phyloP scores from a whole-genome alignment of 92 coral and sea anemone species.

The Umimayanthus chanpuru region DNA sequence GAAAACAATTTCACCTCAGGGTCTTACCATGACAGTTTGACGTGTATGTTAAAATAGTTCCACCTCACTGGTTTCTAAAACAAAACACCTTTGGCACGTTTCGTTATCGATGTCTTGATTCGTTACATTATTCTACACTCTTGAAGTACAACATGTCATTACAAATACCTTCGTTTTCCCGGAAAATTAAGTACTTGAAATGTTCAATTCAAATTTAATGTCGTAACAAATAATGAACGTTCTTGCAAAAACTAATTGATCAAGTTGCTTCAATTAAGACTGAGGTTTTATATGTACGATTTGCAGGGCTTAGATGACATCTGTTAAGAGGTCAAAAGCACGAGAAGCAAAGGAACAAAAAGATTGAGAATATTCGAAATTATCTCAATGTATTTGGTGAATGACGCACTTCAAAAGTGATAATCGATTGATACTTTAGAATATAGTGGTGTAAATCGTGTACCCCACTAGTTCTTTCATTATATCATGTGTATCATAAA shows the following conservation, averaged over 20 bases:
- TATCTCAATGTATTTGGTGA: too few relatives aligned
- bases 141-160: not conserved
- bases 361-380: too few relatives aligned
- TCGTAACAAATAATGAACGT: too few relatives aligned
- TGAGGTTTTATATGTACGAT: not conserved
- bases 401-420: too few relatives aligned
- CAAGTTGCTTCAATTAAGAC: not conserved
- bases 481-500: too few relatives aligned
- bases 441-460: too few relatives aligned
- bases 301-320: not conserved
- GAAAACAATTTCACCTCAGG: not conserved
- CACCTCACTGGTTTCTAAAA: not conserved
- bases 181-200: not conserved
- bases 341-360: not conserved
- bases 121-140: not conserved
- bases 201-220: not conserved
- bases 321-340: not conserved
- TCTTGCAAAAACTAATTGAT: too few relatives aligned
- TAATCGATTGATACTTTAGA: too few relatives aligned
- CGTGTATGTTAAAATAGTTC: not conserved
- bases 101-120: not conserved
- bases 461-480: too few relatives aligned
- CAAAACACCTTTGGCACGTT: not conserved
- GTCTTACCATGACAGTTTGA: not conserved
- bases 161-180: not conserved